These are phyloP conservation scores for Drosophila lacteicornis DNA, from an alignment of 1,140 invertebrate genomes.

Conservation along the genomic window DNA sequence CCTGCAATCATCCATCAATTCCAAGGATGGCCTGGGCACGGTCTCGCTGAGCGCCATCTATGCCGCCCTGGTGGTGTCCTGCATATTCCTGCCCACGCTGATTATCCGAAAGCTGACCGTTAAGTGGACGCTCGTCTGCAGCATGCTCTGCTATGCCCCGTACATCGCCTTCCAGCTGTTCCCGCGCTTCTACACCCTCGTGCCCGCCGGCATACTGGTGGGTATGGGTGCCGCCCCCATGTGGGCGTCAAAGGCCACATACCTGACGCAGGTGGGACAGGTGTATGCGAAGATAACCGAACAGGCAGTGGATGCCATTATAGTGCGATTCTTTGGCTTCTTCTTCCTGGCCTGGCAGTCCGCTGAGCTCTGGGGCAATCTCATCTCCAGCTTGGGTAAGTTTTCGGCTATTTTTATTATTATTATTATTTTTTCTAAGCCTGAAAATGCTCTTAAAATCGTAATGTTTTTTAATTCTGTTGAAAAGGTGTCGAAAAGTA, in stretches of 20 bases:
- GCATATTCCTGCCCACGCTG: constrained; percentile 96
- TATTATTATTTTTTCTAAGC: constrained; percentile 70
- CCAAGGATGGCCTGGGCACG: constrained; percentile 92
- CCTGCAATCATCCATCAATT: constrained; percentile 94
- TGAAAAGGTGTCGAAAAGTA: too few species aligned
- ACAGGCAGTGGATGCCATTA: constrained; percentile 94
- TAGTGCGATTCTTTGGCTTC: constrained; percentile 98
- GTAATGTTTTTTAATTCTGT: too few species aligned
- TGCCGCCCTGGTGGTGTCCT: constrained; percentile 94
- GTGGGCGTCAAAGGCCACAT: constrained; percentile 98
- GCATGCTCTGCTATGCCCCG: constrained; percentile 96
- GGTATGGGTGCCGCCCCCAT: constrained; percentile 97
- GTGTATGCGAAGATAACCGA: constrained; percentile 95
- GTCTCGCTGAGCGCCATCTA: constrained; percentile 95
- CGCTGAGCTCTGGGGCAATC: constrained; percentile 97
- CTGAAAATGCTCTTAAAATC: too few species aligned
- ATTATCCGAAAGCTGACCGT: constrained; percentile 95
- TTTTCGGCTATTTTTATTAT: background rate
- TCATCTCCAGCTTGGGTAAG: constrained; percentile 93
- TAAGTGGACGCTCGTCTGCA: constrained; percentile 97
- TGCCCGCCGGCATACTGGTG: constrained; percentile 95
- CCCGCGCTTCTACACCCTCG: constrained; percentile 94
- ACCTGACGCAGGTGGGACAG: constrained; percentile 96
- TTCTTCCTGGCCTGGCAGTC: constrained; percentile 99
- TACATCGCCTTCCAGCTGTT: constrained; percentile 98